Percentiles rank a stretch among this genome's conserved stretches.
Conservation (phyloP, 2,888 invertebrate species). For the Elegia similella region DNA sequence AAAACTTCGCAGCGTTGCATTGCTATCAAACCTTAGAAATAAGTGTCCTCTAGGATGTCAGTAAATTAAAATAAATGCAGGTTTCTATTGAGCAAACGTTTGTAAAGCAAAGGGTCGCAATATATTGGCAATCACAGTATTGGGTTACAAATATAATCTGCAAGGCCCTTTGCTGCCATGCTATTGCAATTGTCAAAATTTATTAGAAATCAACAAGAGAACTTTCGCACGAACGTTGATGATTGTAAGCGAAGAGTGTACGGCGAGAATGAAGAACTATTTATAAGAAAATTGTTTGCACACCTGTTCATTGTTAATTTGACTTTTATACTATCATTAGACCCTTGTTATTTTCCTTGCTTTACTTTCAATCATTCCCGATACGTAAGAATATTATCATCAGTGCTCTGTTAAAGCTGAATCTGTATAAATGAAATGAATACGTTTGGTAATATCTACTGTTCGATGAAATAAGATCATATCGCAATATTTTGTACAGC, state of each 20-base stretch:
- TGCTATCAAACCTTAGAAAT: not conserved
- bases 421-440: not conserved
- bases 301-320: constrained; percentile 64
- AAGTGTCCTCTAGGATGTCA: not conserved
- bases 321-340: constrained; percentile 39
- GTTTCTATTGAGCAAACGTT: not conserved
- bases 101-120: constrained; percentile 13
- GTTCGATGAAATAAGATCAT: not conserved
- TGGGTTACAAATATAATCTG: constrained; percentile 17
- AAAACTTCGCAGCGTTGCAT: constrained; percentile 22
- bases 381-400: constrained; percentile 7
- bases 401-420: not conserved
- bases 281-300: constrained; percentile 79
- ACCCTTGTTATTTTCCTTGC: constrained; percentile 50
- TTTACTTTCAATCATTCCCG: constrained; percentile 45
- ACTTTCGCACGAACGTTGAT: constrained; percentile 46
- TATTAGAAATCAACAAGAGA: constrained; percentile 38
- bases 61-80: not conserved
- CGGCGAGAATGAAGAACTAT: constrained; percentile 43
- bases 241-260: constrained; percentile 53
- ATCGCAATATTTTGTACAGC: not conserved
- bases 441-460: not conserved
- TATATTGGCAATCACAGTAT: constrained; percentile 9
- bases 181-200: constrained; percentile 40
- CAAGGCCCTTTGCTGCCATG: constrained; percentile 65